phyloP scores from a whole-genome alignment of 2,888 invertebrate genomes.

The Hecatera dysodea region DNA sequence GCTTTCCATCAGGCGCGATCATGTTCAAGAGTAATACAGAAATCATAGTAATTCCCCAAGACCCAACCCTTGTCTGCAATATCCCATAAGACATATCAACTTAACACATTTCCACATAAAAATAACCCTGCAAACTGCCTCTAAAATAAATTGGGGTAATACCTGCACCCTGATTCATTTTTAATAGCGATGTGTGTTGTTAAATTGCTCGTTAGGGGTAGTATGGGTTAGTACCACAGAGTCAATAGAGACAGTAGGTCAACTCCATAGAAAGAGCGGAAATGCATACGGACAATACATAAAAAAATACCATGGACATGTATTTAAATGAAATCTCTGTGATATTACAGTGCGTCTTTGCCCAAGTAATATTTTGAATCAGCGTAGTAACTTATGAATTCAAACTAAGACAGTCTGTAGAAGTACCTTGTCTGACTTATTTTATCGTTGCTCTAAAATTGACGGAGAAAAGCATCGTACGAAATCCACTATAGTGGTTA shows the following conservation, averaged over 20 bases:
- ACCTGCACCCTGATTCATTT: constrained; percentile 60
- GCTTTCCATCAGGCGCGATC: no score
- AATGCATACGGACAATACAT: not conserved
- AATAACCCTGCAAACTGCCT: constrained; percentile 24
- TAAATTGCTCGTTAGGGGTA: constrained; percentile 51
- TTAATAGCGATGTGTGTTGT: constrained; percentile 58
- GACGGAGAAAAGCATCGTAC: not conserved
- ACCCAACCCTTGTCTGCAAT: not conserved
- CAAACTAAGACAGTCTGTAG: no score
- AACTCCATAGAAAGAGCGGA: not conserved
- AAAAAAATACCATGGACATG: no score
- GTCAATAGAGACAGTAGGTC: constrained; percentile 8
- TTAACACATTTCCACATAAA: constrained; percentile 5
- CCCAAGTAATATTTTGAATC: no score
- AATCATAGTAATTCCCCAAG: not conserved
- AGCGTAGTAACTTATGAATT: no score
- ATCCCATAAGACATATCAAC: not conserved
- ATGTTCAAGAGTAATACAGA: not conserved
- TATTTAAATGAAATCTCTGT: no score
- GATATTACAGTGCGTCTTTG: no score
- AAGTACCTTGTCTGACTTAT: no score
- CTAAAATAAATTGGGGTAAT: constrained; percentile 55
- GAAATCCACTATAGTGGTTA: not conserved
- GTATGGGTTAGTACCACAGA: not conserved
- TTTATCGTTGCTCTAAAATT: no score